Evolutionary conservation across 2,113 vertebrate species (phyloP).

Genomic region (Ailurus styani): DNA sequence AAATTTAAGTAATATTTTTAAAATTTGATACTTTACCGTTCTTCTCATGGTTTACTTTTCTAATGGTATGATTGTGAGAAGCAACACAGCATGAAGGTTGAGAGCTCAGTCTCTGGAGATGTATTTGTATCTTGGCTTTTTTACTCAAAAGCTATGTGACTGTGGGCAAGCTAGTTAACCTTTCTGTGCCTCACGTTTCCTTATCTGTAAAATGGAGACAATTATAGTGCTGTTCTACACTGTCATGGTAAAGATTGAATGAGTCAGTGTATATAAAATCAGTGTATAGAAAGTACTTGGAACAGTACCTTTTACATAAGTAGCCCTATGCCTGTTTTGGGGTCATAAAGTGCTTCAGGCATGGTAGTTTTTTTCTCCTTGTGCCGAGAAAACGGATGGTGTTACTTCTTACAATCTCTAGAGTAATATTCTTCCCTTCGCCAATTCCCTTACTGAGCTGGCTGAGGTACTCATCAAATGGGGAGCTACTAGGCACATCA

Average conservation of each 20-base stretch:
- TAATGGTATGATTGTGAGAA: neutral
- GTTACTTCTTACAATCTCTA: neutral
- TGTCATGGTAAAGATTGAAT: neutral
- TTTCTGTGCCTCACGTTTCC: neutral
- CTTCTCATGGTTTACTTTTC: neutral
- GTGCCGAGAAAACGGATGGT: neutral
- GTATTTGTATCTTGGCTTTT: neutral
- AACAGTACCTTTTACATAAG: neutral
- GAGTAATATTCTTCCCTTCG: neutral
- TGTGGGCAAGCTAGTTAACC: neutral
- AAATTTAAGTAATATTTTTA: conserved; percentile 4
- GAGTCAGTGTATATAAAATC: neutral
- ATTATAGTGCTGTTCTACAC: neutral
- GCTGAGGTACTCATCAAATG: neutral
- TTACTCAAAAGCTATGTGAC: neutral
- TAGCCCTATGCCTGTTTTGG: neutral
- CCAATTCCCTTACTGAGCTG: neutral
- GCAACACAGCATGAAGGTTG: neutral
- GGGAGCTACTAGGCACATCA: neutral
- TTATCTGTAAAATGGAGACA: neutral
- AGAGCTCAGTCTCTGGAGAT: neutral
- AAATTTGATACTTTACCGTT: neutral
- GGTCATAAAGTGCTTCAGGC: neutral
- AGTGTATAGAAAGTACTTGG: neutral
- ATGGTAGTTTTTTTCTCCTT: neutral